These are phyloP conservation scores for Pocillopora meandrina DNA, from an alignment of 92 coral and sea anemone genomes.

Conservation along the genomic window DNA sequence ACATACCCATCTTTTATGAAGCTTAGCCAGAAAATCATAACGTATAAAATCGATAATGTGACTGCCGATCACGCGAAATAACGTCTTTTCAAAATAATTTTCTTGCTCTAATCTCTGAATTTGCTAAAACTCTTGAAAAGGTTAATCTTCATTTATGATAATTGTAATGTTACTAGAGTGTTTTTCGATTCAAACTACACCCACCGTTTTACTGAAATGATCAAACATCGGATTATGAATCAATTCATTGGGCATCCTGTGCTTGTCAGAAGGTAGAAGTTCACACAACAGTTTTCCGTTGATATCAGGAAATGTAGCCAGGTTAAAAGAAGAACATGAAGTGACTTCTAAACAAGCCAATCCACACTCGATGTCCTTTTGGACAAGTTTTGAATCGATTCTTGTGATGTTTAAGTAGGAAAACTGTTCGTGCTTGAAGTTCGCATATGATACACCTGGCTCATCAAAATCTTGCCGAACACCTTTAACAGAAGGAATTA, in stretches of 20 bases:
- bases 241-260: not conserved
- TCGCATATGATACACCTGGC: not conserved
- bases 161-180: no score
- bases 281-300: conserved; percentile 4
- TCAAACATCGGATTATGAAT: not conserved
- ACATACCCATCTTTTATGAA: no score
- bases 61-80: no score
- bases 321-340: not conserved
- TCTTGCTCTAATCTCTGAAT: no score
- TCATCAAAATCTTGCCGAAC: not conserved
- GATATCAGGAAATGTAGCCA: conserved; percentile 2
- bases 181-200: not conserved
- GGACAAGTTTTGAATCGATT: not conserved
- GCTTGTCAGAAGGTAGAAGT: not conserved
- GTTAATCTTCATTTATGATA: no score
- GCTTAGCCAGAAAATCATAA: no score
- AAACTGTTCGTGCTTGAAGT: not conserved
- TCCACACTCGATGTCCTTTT: not conserved
- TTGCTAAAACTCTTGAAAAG: no score
- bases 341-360: not conserved
- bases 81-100: no score
- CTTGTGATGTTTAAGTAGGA: not conserved
- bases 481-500: not conserved
- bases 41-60: no score
- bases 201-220: not conserved